These are phyloP conservation scores for Drosophila asahinai DNA, from an alignment of 1,140 invertebrate genomes.

Conservation along the genomic window DNA sequence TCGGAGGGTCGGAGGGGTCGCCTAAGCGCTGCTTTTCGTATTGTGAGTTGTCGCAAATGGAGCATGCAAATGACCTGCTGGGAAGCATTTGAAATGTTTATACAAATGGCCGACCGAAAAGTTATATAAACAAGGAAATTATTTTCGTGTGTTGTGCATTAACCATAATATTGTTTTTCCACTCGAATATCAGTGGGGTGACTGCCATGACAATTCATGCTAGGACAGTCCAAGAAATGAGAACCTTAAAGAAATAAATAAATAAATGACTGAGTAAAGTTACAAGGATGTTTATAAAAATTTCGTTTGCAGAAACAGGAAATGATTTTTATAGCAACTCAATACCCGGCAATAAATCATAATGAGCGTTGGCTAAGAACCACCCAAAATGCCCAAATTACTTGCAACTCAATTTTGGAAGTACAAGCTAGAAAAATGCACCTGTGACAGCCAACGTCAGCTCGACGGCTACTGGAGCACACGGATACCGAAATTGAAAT, in stretches of 20 bases:
- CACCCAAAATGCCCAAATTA: slow-evolving; percentile 29
- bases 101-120: slow-evolving; percentile 44
- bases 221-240: neutral
- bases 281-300: neutral
- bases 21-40: slow-evolving; percentile 20
- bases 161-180: slow-evolving; percentile 31
- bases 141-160: slow-evolving; percentile 31
- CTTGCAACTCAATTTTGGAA: slow-evolving; percentile 38
- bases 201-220: neutral
- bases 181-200: slow-evolving; percentile 13
- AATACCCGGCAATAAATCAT: slow-evolving; percentile 19
- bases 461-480: slow-evolving; percentile 59
- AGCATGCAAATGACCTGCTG: slow-evolving; percentile 66
- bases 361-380: neutral
- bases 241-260: neutral
- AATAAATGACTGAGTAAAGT: neutral
- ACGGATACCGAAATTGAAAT: slow-evolving; percentile 69
- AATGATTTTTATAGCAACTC: too few relatives aligned
- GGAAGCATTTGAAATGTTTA: slow-evolving; percentile 74
- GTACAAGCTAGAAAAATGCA: slow-evolving; percentile 51
- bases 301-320: neutral
- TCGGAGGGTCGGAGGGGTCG: slow-evolving; percentile 23
- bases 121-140: slow-evolving; percentile 52
- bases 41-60: slow-evolving; percentile 60
- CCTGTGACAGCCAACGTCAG: slow-evolving; percentile 65